Conservation (phyloP, 2,113 vertebrate species). For the Isurus oxyrinchus region DNA sequence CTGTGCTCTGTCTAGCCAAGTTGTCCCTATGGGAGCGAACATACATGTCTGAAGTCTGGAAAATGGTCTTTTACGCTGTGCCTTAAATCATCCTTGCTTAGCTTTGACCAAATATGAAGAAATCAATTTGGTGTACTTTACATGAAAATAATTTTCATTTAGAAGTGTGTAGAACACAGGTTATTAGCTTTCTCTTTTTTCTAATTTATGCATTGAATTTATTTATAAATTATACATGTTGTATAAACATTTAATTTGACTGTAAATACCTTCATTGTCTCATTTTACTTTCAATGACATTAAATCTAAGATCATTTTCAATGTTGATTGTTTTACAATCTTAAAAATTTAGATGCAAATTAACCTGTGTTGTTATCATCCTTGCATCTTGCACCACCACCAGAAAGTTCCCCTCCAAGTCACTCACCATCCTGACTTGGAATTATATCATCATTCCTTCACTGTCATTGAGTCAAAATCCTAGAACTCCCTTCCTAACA, state of each 20-base stretch:
- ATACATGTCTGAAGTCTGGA: slow-evolving; percentile 13
- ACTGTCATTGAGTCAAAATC: not conserved
- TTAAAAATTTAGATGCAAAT: not conserved
- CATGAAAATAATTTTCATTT: slow-evolving; percentile 50
- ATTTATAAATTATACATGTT: slow-evolving; percentile 81
- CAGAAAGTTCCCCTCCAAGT: not conserved
- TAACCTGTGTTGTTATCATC: not conserved
- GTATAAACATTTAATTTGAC: slow-evolving; percentile 57
- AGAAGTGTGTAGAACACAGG: slow-evolving; percentile 27
- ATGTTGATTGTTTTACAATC: not conserved
- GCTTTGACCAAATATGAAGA: slow-evolving; percentile 75
- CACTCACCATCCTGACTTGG: not conserved
- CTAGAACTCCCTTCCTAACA: not conserved
- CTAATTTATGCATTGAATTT: slow-evolving; percentile 77
- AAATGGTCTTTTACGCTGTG: slow-evolving; percentile 25
- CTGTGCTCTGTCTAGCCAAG: not conserved
- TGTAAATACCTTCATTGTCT: slow-evolving; percentile 67
- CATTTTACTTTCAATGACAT: slow-evolving; percentile 46
- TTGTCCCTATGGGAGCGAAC: not conserved
- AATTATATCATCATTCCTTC: not conserved
- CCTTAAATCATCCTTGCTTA: slow-evolving; percentile 47
- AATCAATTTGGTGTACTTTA: slow-evolving; percentile 53
- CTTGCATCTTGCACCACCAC: not conserved
- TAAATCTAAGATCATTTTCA: slow-evolving; percentile 34
- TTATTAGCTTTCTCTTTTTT: slow-evolving; percentile 46